Evolutionary conservation across 2,797 vertebrate species (phyloP).

Genomic region (Neomorphus geoffroyi): DNA sequence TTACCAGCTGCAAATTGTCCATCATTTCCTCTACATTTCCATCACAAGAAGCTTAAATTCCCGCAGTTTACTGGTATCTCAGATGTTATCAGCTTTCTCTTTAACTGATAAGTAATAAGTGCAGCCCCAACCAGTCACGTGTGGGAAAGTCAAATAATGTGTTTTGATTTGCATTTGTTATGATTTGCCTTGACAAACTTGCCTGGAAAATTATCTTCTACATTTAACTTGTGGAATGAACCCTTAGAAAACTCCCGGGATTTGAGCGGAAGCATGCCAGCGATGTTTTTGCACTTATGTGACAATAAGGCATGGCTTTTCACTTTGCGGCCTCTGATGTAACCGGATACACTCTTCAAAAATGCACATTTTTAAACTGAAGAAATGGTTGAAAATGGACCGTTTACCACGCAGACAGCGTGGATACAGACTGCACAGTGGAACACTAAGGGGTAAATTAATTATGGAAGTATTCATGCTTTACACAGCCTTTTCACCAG

Average conservation of each 20-base stretch:
- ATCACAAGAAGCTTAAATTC: neutral
- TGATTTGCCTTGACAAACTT: neutral
- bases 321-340: neutral
- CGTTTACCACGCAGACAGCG: neutral
- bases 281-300: conserved; percentile 39
- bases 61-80: neutral
- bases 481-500: neutral
- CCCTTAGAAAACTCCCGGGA: neutral
- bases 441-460: neutral
- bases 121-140: neutral
- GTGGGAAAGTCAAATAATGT: neutral
- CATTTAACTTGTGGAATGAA: neutral
- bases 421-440: neutral
- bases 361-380: neutral
- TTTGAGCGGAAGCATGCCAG: neutral
- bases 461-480: neutral
- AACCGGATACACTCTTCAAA: neutral
- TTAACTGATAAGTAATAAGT: neutral
- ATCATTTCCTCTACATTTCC: neutral
- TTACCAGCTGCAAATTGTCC: conserved; percentile 44
- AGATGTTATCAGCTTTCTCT: neutral
- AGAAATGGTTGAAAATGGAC: neutral
- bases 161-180: neutral
- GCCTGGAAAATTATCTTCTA: neutral
- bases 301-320: conserved; percentile 33